Conservation (phyloP, 1,140 invertebrate species). For the Phymastichus coffea region DNA sequence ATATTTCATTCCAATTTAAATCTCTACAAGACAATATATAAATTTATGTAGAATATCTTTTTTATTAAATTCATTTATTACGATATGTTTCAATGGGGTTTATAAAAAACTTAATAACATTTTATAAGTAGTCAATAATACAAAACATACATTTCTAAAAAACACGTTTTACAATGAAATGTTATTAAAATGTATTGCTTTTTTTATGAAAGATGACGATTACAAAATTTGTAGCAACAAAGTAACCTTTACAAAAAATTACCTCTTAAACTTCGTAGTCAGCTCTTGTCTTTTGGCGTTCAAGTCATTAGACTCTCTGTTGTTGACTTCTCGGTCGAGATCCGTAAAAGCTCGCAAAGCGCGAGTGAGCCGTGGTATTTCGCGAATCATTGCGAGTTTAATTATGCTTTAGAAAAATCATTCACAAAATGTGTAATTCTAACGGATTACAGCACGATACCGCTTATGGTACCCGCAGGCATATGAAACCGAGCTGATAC, state of each 20-base stretch:
- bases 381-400: constrained; percentile 40
- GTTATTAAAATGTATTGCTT: no score
- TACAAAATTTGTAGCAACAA: background rate
- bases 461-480: no score
- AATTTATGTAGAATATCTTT: no score
- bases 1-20: constrained; percentile 41
- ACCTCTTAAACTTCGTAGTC: constrained; percentile 35
- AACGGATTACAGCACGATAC: no score
- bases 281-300: constrained; percentile 39
- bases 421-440: no score
- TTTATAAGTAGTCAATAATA: no score
- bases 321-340: constrained; percentile 35
- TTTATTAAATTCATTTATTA: no score
- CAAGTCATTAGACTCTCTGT: constrained; percentile 37
- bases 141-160: constrained; percentile 13
- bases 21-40: constrained; percentile 32
- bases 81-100: no score
- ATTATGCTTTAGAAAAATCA: background rate
- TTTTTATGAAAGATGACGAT: constrained; percentile 11
- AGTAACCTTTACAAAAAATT: constrained; percentile 14
- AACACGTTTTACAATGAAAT: constrained; percentile 3
- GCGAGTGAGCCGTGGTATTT: constrained; percentile 45
- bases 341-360: constrained; percentile 45
- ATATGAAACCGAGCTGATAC: no score
- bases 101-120: no score